Conservation (phyloP, 2,797 vertebrate species). For the Myotis findleyi region DNA sequence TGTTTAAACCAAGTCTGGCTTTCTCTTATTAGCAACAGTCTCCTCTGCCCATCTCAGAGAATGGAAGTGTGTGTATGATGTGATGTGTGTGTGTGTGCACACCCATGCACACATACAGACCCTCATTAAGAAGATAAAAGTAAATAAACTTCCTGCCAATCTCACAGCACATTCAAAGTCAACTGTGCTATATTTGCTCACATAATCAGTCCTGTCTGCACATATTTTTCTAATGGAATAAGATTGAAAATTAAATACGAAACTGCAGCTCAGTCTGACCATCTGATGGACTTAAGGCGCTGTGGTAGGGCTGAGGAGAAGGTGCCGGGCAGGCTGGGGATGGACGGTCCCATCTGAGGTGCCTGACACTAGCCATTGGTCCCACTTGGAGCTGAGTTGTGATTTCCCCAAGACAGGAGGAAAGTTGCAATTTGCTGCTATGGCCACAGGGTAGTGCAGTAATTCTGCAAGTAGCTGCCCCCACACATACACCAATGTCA, state of each 20-base stretch:
- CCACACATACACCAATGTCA: neutral
- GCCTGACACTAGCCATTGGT: neutral
- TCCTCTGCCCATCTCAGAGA: neutral
- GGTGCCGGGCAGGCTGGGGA: neutral
- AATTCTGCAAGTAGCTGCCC: slow-evolving; percentile 26
- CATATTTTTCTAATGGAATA: slow-evolving; percentile 46
- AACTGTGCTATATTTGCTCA: neutral
- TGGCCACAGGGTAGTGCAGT: neutral
- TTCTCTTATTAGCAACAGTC: neutral
- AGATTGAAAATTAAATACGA: neutral
- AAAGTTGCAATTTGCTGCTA: neutral
- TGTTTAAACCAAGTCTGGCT: neutral
- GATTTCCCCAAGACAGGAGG: neutral
- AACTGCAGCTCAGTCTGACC: neutral
- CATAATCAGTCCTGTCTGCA: neutral
- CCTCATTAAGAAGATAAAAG: slow-evolving; percentile 27
- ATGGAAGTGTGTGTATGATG: neutral
- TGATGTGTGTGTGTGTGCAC: neutral
- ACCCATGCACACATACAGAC: neutral
- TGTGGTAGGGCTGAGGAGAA: neutral
- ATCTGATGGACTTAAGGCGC: neutral
- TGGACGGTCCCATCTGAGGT: neutral
- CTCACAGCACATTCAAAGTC: slow-evolving; percentile 32
- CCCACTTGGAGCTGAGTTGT: neutral
- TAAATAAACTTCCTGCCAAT: neutral